Conservation (phyloP, 2,888 invertebrate species). For the Melieria omissa region DNA sequence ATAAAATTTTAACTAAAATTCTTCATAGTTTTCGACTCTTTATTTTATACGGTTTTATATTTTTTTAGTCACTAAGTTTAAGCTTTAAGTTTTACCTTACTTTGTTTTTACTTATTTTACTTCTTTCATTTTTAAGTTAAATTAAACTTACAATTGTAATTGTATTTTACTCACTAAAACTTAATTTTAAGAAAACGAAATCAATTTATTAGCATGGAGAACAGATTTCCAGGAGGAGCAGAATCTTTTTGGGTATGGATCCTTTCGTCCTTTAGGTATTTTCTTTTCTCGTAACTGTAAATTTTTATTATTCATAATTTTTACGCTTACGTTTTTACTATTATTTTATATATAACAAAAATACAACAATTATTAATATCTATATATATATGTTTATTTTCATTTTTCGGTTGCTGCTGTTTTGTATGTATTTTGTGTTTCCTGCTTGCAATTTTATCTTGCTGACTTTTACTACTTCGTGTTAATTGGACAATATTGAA, state of each 20-base stretch:
- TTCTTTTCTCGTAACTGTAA: slow-evolving; percentile 41
- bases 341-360: slow-evolving; percentile 49
- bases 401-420: slow-evolving; percentile 10
- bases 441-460: slow-evolving; percentile 14
- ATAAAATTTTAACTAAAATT: background rate
- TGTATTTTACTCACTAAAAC: slow-evolving; percentile 8
- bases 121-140: slow-evolving; percentile 14
- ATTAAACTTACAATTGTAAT: slow-evolving; percentile 17
- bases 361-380: slow-evolving; percentile 51
- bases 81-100: slow-evolving; percentile 8
- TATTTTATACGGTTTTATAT: slow-evolving; percentile 1
- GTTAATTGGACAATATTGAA: background rate
- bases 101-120: background rate
- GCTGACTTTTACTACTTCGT: slow-evolving; percentile 7
- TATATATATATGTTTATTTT: slow-evolving; percentile 38
- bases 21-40: slow-evolving; percentile 6
- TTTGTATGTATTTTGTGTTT: background rate
- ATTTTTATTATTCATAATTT: slow-evolving; percentile 44
- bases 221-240: background rate
- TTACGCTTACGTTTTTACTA: slow-evolving; percentile 22
- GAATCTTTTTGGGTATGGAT: background rate
- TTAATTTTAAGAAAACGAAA: background rate
- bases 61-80: slow-evolving; percentile 19
- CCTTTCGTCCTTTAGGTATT: background rate
- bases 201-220: background rate